Conservation (phyloP, 1,140 invertebrate species). For the Spodoptera frugiperda region DNA sequence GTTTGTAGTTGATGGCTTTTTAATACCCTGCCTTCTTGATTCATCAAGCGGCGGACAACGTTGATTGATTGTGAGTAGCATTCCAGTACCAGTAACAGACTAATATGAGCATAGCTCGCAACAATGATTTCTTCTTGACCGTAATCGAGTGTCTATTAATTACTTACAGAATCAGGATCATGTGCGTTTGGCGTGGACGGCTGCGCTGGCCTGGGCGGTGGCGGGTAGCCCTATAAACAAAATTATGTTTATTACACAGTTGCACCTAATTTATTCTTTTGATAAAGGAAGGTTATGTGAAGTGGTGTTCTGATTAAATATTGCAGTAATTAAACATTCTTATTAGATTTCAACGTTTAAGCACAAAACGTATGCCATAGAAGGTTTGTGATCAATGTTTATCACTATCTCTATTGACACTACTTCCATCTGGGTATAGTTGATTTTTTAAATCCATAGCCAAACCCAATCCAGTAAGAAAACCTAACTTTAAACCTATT, state of each 20-base stretch:
- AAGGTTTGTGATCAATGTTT: not conserved
- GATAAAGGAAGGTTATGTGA: not conserved
- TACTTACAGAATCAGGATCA: conserved; percentile 85
- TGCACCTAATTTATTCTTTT: not conserved
- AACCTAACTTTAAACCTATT: too few relatives aligned
- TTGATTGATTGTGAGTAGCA: conserved; percentile 55
- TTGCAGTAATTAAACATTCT: too few relatives aligned
- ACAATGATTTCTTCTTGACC: conserved; percentile 26
- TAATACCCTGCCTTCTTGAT: conserved; percentile 55
- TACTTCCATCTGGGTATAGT: too few relatives aligned
- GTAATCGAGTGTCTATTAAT: conserved; percentile 32
- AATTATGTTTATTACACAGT: not conserved
- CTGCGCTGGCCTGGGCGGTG: conserved; percentile 83
- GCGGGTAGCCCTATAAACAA: conserved; percentile 80
- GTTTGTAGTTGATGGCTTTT: conserved; percentile 57
- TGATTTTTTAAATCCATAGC: too few relatives aligned
- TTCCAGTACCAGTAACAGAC: not conserved
- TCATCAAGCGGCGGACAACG: conserved; percentile 50
- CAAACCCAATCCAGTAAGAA: too few relatives aligned
- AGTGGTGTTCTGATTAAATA: too few relatives aligned
- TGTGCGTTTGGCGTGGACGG: conserved; percentile 85
- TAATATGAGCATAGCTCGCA: conserved; percentile 14
- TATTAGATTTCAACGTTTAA: not conserved
- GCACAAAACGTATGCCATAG: not conserved
- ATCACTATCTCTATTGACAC: too few relatives aligned